phyloP scores from a whole-genome alignment of 2,888 invertebrate genomes.

The Meiosimyza decipiens region DNA sequence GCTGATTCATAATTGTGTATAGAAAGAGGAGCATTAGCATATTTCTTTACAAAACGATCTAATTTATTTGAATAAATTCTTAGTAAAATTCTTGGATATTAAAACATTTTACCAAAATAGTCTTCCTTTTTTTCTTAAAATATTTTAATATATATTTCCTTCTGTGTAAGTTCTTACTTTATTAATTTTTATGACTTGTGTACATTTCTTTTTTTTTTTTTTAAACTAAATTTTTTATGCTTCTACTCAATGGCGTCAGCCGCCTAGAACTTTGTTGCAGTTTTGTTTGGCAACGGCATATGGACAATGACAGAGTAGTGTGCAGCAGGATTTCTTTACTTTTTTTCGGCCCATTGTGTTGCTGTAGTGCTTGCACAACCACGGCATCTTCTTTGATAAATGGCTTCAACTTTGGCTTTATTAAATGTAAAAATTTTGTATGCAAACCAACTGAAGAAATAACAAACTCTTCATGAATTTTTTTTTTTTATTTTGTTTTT shows the following conservation, averaged over 20 bases:
- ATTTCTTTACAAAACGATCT: too few species aligned
- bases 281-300: conserved; percentile 4
- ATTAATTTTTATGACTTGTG: conserved; percentile 12
- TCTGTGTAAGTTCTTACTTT: background rate
- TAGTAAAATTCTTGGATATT: too few species aligned
- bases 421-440: conserved; percentile 28
- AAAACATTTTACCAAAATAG: too few species aligned
- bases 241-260: conserved; percentile 13
- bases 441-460: conserved; percentile 12
- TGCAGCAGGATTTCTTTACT: background rate
- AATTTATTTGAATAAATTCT: too few species aligned
- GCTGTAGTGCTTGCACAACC: background rate
- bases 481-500: background rate
- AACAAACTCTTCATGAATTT: background rate
- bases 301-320: background rate
- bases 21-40: too few species aligned
- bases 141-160: background rate
- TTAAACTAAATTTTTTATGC: background rate
- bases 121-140: too few species aligned
- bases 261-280: conserved; percentile 17
- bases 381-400: conserved; percentile 3
- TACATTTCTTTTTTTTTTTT: background rate
- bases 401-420: conserved; percentile 27
- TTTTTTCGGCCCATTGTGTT: background rate
- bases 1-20: too few species aligned